Percentiles rank a stretch among this genome's conserved stretches.
Conservation (phyloP, 2,113 vertebrate genomes). For the Motacilla alba region DNA sequence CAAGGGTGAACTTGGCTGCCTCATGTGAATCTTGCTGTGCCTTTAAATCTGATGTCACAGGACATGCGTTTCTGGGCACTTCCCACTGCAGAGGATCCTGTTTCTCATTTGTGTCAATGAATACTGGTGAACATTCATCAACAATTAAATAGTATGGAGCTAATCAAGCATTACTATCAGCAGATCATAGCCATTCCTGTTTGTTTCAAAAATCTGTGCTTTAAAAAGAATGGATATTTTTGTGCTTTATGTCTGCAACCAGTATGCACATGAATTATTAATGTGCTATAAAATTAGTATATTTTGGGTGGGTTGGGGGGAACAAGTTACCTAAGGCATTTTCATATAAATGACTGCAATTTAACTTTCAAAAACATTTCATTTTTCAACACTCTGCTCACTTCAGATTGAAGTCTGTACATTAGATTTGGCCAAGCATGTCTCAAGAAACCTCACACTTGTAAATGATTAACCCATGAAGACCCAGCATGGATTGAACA, state of each 20-base stretch:
- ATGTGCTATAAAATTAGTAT: constrained; percentile 24
- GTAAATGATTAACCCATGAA: constrained; percentile 29
- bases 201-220: constrained; percentile 22
- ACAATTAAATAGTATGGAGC: constrained; percentile 12
- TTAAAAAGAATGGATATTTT: constrained; percentile 5
- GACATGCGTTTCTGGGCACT: neutral
- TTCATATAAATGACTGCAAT: constrained; percentile 55
- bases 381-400: constrained; percentile 6
- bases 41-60: neutral
- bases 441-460: neutral
- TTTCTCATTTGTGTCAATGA: neutral
- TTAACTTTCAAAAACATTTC: constrained; percentile 41
- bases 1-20: neutral
- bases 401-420: constrained; percentile 19
- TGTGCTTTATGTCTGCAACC: constrained; percentile 8
- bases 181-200: constrained; percentile 6
- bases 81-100: neutral
- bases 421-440: constrained; percentile 2
- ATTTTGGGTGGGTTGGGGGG: neutral
- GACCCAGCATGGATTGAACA: neutral
- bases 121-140: neutral
- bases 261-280: constrained; percentile 56
- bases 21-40: neutral
- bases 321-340: constrained; percentile 12
- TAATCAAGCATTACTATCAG: constrained; percentile 6